phyloP scores from a whole-genome alignment of 2,113 vertebrate species.

The Carassius gibelio region DNA sequence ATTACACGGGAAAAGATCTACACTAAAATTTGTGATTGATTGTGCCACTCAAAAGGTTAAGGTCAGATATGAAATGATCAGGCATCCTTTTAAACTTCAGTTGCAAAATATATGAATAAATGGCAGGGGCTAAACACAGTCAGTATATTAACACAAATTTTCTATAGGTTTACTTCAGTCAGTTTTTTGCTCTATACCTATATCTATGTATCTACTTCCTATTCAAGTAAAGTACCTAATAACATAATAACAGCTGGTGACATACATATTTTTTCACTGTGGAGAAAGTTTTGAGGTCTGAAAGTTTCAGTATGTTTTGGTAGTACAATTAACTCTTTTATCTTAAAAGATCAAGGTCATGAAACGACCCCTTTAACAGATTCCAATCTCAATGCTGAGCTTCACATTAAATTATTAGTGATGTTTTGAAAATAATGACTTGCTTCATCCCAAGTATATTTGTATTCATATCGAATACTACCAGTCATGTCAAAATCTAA shows the following conservation, averaged over 20 bases:
- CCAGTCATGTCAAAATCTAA: not conserved
- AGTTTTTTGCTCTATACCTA: not conserved
- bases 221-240: not conserved
- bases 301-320: slow-evolving; percentile 9
- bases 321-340: not conserved
- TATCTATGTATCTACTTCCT: not conserved
- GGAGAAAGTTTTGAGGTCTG: not conserved
- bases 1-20: not conserved
- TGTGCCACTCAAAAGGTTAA: not conserved
- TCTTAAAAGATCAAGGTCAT: slow-evolving; percentile 15
- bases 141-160: not conserved
- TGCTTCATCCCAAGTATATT: slow-evolving; percentile 1
- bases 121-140: not conserved
- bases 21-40: not conserved
- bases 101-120: not conserved
- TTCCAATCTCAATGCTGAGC: not conserved
- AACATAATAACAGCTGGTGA: not conserved
- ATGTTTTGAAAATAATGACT: slow-evolving; percentile 1
- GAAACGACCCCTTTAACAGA: not conserved
- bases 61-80: not conserved
- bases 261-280: not conserved
- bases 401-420: not conserved
- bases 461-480: not conserved
- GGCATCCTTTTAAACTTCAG: not conserved
- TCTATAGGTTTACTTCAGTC: not conserved